Evolutionary conservation across 1,140 invertebrate genomes (phyloP), one percentile per base, ranked within the genome.

Genomic region (Doryteuthis pealeii): DNA sequence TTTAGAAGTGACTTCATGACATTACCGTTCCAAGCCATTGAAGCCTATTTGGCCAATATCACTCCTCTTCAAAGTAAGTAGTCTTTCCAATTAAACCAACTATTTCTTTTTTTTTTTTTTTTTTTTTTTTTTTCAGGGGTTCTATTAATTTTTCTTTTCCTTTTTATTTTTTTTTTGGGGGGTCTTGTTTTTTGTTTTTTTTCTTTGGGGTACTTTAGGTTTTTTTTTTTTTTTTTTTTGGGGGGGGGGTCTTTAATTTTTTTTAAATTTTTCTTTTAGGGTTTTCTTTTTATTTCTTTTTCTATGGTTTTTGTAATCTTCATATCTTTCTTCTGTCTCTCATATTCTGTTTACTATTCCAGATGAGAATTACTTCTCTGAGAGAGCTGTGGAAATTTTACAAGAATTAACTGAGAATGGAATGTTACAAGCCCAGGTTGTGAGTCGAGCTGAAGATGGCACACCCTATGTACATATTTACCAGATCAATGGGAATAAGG

Each of bases 1-100:
- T 79, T 54, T 72, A 88, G 95, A 77, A 93, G 92, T 75, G 96
- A 99, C 88, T 98, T 96, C 85, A 93, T 97, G 90, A 90, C 91
- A 33, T 89, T 99, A 81, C 97, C 97, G 28, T 98, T 99, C 90
- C 97, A 99, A 91, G 95, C 96, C 66, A 93, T 94, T 49, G 97
- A 99, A 90, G 95, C 96, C 83, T 92, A 93, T 84, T 89, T 99
- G 82, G 95, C 95, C 14, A 93, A 96, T 89, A 91, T 99, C 74
- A 91, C 92, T 87, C 95, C 96, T 66, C 89, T 92, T 68, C 91
- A 92, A 89, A 92, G 94, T 93, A 88, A 90, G 89, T 84, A 26
- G n/a, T n/a, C n/a, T 18, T 62, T 62, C 58, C 15, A 15, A 3
- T 62, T 62, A 15, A 62, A 26, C 58, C 15, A 62, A 30, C n/a